Percentiles rank a stretch among this genome's conserved stretches.
Evolutionary conservation across 2,888 invertebrate species (phyloP).

Genomic region (Isoperla grammatica): DNA sequence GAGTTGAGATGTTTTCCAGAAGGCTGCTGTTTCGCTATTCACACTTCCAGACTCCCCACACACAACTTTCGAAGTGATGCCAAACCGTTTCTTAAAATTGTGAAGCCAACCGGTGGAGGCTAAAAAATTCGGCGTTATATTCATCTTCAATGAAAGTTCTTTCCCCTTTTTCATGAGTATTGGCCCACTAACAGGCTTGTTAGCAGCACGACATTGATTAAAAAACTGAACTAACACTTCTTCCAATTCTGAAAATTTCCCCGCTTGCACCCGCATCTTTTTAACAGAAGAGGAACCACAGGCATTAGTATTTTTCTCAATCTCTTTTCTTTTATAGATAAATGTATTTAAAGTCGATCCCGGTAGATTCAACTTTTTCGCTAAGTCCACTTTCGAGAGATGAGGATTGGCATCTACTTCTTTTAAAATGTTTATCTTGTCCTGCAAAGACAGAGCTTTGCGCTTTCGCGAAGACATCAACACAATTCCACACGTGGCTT

Average conservation of each 20-base stretch:
- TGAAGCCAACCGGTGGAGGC: constrained; percentile 30
- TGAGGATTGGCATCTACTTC: neutral
- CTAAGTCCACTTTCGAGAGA: neutral
- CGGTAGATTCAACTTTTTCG: neutral
- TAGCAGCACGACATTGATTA: neutral
- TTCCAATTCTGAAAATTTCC: neutral
- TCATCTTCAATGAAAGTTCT: constrained; percentile 23
- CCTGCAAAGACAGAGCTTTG: neutral
- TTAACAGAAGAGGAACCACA: neutral
- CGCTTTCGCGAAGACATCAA: too few species aligned
- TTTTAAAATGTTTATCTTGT: neutral
- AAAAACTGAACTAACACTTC: neutral
- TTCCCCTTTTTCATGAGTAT: constrained; percentile 26
- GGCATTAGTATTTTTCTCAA: constrained; percentile 14
- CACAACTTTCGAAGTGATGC: constrained; percentile 26
- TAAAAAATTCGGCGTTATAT: constrained; percentile 24
- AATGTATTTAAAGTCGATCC: neutral
- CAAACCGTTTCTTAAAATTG: constrained; percentile 29
- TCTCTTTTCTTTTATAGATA: constrained; percentile 18
- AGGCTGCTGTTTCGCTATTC: constrained; percentile 12
- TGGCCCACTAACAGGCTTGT: constrained; percentile 29
- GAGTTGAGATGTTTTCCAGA: constrained; percentile 27
- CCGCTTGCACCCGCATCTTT: neutral
- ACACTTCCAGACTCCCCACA: constrained; percentile 20
- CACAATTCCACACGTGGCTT: too few species aligned